phyloP scores from a whole-genome alignment of 1,140 invertebrate genomes.

The Drosophila lacteicornis region DNA sequence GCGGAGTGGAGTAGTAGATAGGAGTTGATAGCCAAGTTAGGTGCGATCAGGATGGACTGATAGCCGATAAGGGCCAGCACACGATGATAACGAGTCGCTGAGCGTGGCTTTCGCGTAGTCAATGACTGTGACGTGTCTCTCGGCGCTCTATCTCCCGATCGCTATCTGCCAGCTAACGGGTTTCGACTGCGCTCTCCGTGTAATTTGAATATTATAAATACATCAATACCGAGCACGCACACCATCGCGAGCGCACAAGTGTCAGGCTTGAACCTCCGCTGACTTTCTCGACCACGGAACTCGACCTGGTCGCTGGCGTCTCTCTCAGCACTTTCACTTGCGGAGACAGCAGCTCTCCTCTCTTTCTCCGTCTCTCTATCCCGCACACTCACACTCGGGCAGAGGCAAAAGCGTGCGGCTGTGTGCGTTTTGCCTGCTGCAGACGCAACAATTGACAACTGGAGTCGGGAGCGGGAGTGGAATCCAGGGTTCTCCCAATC shows the following conservation, averaged over 20 bases:
- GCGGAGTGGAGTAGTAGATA: conserved; percentile 3
- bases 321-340: conserved; percentile 78
- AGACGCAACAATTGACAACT: conserved; percentile 67
- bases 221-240: conserved; percentile 27
- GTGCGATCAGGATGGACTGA: conserved; percentile 11
- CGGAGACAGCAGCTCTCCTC: conserved; percentile 25
- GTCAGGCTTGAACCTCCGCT: conserved; percentile 1
- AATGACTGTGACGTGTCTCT: conserved; percentile 72
- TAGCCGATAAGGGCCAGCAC: conserved; percentile 33
- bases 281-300: conserved; percentile 63
- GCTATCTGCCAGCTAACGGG: conserved; percentile 63
- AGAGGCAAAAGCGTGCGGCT: conserved; percentile 11
- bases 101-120: conserved; percentile 67
- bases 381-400: conserved; percentile 9
- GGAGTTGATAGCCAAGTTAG: conserved; percentile 20
- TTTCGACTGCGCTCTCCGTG: conserved; percentile 50
- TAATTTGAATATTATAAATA: conserved; percentile 62
- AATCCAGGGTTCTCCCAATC: conserved; percentile 5
- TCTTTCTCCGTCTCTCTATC: conserved; percentile 21
- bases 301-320: conserved; percentile 48
- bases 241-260: conserved; percentile 4
- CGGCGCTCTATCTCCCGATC: conserved; percentile 45
- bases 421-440: conserved; percentile 26
- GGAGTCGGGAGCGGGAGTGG: conserved; percentile 25
- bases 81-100: conserved; percentile 59